Conservation (phyloP, 2,797 vertebrate genomes). For the Etheostoma perlongum region DNA sequence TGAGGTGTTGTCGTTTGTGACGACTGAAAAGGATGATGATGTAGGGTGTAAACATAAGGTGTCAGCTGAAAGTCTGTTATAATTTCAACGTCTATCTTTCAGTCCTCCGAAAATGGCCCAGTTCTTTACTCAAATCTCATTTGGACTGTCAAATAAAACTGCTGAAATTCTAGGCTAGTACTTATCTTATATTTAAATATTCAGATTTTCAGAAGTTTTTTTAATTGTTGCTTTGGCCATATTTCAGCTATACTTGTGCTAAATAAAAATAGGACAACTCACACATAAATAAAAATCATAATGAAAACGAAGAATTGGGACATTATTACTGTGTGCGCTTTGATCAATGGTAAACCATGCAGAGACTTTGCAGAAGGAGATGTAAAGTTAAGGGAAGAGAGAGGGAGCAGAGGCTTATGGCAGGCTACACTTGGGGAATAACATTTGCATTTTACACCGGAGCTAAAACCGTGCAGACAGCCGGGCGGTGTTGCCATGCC, state of each 20-base stretch:
- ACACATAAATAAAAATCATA: not conserved
- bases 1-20: not conserved
- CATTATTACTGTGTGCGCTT: not conserved
- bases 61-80: not conserved
- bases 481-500: constrained; percentile 86
- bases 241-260: not conserved
- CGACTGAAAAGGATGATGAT: not conserved
- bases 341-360: not conserved
- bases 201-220: not conserved
- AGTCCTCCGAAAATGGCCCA: not conserved
- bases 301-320: not conserved
- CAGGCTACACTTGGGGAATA: constrained; percentile 82
- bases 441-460: constrained; percentile 86
- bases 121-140: not conserved
- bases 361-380: constrained; percentile 15
- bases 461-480: constrained; percentile 82
- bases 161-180: constrained; percentile 6
- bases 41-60: not conserved
- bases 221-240: not conserved
- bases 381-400: constrained; percentile 49
- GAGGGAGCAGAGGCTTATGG: constrained; percentile 76
- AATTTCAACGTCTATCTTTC: not conserved
- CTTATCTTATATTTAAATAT: not conserved
- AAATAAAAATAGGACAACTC: not conserved
- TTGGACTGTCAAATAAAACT: not conserved